These are phyloP conservation scores for Xanthorhoe designata DNA, from an alignment of 2,888 invertebrate species.

Conservation along the genomic window DNA sequence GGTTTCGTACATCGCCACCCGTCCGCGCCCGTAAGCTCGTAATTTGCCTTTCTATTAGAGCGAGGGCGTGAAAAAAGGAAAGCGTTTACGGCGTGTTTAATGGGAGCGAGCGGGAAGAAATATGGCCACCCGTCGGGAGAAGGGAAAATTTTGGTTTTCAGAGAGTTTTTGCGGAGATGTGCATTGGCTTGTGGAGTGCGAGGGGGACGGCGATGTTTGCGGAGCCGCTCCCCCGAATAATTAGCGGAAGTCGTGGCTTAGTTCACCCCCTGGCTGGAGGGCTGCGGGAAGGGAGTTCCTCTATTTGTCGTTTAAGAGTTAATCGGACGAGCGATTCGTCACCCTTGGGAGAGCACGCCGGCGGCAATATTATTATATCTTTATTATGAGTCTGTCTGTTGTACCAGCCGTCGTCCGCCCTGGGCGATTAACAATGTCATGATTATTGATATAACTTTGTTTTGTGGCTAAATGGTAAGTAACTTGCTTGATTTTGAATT, in stretches of 20 bases:
- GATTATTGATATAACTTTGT: constrained; percentile 81
- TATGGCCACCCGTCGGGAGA: constrained; percentile 82
- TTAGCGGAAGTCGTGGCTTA: constrained; percentile 85
- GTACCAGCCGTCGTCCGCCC: constrained; percentile 58
- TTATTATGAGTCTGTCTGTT: constrained; percentile 77
- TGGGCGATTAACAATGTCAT: constrained; percentile 76
- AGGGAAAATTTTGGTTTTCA: constrained; percentile 85
- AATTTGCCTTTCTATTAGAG: constrained; percentile 86
- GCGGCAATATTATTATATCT: constrained; percentile 82
- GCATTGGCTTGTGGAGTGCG: constrained; percentile 77
- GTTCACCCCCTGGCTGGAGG: constrained; percentile 77
- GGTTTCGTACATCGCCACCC: constrained; percentile 85
- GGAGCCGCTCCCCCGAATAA: constrained; percentile 78
- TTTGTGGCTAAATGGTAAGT: constrained; percentile 46
- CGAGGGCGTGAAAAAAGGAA: constrained; percentile 86
- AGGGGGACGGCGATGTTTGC: constrained; percentile 74
- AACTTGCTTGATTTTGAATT: constrained; percentile 7
- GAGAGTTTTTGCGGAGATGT: constrained; percentile 84
- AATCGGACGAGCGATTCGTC: constrained; percentile 84
- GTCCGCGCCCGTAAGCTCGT: constrained; percentile 86
- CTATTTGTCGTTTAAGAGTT: constrained; percentile 86
- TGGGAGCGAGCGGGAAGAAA: constrained; percentile 85
- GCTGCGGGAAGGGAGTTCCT: constrained; percentile 79
- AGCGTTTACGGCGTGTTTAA: constrained; percentile 86
- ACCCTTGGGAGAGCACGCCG: constrained; percentile 79